Conservation (phyloP, 2,113 vertebrate genomes). For the Orcinus orca region DNA sequence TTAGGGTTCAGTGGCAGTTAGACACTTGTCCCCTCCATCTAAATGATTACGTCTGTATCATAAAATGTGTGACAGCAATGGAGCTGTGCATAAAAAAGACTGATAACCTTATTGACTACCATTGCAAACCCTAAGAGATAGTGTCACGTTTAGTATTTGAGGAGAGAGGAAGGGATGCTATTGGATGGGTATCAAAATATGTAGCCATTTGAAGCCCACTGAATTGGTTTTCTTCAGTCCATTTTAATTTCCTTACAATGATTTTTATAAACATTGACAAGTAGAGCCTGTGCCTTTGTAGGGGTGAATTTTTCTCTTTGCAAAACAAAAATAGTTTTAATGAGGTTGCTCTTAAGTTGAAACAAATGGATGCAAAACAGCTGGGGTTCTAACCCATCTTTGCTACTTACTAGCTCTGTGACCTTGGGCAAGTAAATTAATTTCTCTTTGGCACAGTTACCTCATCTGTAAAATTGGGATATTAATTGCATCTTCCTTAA, state of each 20-base stretch:
- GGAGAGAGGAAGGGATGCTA: background rate
- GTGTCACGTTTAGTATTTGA: background rate
- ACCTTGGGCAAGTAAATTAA: background rate
- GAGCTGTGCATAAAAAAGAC: background rate
- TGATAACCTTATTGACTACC: background rate
- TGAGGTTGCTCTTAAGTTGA: background rate
- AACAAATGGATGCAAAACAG: background rate
- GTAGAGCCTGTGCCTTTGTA: background rate
- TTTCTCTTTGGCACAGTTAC: background rate
- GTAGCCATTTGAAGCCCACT: background rate
- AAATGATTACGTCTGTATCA: background rate
- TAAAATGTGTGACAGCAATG: background rate
- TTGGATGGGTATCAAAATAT: background rate
- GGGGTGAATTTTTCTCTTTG: background rate
- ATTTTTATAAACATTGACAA: background rate
- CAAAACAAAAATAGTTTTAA: conserved; percentile 20
- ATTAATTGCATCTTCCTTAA: background rate
- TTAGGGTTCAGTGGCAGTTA: background rate
- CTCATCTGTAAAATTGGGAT: background rate
- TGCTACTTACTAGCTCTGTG: background rate
- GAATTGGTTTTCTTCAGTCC: background rate
- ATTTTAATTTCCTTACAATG: background rate
- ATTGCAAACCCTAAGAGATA: background rate
- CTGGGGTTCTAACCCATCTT: background rate
- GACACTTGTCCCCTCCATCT: background rate